Evolutionary conservation across 1,140 invertebrate species (phyloP), one percentile per base, ranked within the genome.

Genomic region (Tribolium castaneum): DNA sequence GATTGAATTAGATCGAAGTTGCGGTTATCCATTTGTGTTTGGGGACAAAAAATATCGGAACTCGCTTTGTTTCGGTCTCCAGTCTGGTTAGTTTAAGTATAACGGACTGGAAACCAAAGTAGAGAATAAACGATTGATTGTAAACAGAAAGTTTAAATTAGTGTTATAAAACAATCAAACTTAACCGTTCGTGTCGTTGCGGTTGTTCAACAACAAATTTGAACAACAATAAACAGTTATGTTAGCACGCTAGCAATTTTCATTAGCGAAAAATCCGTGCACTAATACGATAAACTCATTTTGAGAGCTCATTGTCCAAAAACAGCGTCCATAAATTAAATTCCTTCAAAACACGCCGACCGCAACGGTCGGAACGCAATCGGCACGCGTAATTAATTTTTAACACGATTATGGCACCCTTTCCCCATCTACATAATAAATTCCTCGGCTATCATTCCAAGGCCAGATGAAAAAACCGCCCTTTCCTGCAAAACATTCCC

Each of bases 331-430:
- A 52, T 52, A 52, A 52, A 52, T 52, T 52, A 52, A 52, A 52
- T 16, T 19, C 51, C 51, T 52, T 52, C 9, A 52, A 14, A 52
- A 3, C 16, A 16, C 3, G 4, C 16, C 51, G 5, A 4, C 51
- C 51, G 4, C n/a, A 52, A 52, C 51, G 10, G 54, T 22, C n/a
- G 30, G n/a, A 66, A 35, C 59, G 25, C 30, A 66, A 66, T 66
- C 14, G 30, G 59, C 30, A 35, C 30, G 30, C 59, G 59, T 66
- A 66, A 66, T 66, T 66, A 66, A 66, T 66, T 66, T 66, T 66
- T 66, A 66, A 66, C 59, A 12, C 59, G 59, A 66, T 66, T 66
- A 66, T 12, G 12, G n/a, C 59, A 35, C 59, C 59, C 59, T 22
- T 66, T 13, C 14, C 10, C 14, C 7, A 59, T 59, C 45, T 66